Conservation (phyloP, 2,797 vertebrate genomes). For the Apogon hyalosoma region DNA sequence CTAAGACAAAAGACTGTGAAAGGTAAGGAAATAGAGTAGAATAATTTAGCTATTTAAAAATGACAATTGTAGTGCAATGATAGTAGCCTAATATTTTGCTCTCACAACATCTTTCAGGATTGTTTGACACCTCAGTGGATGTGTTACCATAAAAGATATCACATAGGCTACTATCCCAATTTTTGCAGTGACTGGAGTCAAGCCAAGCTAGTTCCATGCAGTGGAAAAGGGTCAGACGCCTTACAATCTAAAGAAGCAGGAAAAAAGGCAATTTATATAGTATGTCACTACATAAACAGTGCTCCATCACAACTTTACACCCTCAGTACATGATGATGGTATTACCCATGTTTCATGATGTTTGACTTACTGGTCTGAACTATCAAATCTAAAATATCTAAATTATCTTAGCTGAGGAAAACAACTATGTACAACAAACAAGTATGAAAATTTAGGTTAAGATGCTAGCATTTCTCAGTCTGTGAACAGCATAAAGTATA, state of each 20-base stretch:
- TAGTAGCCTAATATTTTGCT: too few relatives aligned
- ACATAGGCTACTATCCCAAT: too few relatives aligned
- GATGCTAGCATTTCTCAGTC: not conserved
- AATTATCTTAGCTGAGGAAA: slow-evolving; percentile 12
- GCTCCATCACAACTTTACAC: slow-evolving; percentile 50
- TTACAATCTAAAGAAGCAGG: slow-evolving; percentile 25
- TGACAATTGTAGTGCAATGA: too few relatives aligned
- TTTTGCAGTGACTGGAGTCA: too few relatives aligned
- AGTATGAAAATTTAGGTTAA: not conserved
- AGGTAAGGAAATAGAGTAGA: too few relatives aligned
- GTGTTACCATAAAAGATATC: too few relatives aligned
- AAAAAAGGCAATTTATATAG: slow-evolving; percentile 30
- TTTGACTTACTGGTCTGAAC: slow-evolving; percentile 11
- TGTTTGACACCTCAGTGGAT: too few relatives aligned
- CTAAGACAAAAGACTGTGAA: too few relatives aligned
- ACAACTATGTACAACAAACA: not conserved
- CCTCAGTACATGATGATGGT: slow-evolving; percentile 18
- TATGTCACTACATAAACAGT: slow-evolving; percentile 17
- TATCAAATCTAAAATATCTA: slow-evolving; percentile 4
- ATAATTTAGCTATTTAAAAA: too few relatives aligned
- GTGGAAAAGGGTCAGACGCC: not conserved
- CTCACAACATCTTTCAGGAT: too few relatives aligned
- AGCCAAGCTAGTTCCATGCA: too few relatives aligned
- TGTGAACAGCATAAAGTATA: slow-evolving; percentile 42
- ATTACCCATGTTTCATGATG: not conserved